Percentiles rank a stretch among this genome's conserved stretches.
Conservation (phyloP, 2,113 vertebrate species). For the Megaleporinus macrocephalus region DNA sequence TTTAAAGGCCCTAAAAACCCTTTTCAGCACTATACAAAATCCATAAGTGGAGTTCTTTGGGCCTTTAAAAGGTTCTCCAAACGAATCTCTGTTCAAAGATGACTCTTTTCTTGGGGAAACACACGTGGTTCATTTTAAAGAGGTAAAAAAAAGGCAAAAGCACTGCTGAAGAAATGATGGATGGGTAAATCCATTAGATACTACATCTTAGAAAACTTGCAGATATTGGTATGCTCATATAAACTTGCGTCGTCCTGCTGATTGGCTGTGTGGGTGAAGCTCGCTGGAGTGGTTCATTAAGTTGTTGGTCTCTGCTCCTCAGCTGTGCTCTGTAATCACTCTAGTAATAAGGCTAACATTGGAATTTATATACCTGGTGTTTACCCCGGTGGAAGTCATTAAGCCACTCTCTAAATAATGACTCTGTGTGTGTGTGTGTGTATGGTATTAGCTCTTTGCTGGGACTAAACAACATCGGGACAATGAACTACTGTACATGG, state of each 20-base stretch:
- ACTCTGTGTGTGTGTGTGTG: conserved; percentile 1
- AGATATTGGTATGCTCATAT: conserved; percentile 8
- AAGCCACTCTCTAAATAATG: conserved; percentile 28
- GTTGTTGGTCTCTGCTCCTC: conserved; percentile 12
- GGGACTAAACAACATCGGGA: not conserved
- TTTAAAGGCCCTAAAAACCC: no score
- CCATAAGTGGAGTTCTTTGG: no score
- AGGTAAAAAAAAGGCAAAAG: no score
- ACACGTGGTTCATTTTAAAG: no score
- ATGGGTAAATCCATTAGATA: conserved; percentile 13
- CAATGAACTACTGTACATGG: not conserved
- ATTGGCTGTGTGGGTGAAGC: conserved; percentile 33
- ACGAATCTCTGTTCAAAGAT: no score
- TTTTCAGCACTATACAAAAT: no score
- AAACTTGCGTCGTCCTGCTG: conserved; percentile 8
- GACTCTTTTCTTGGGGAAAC: no score
- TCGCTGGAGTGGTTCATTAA: conserved; percentile 31
- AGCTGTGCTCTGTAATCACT: conserved; percentile 37
- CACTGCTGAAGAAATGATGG: not conserved
- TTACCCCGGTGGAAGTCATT: conserved; percentile 45
- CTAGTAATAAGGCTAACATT: conserved; percentile 35
- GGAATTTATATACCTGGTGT: conserved; percentile 4
- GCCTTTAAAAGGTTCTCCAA: no score
- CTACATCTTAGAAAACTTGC: not conserved
- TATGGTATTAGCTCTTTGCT: not conserved